Evolutionary conservation across 2,797 vertebrate genomes (phyloP).

Genomic region (Bufotes viridis): DNA sequence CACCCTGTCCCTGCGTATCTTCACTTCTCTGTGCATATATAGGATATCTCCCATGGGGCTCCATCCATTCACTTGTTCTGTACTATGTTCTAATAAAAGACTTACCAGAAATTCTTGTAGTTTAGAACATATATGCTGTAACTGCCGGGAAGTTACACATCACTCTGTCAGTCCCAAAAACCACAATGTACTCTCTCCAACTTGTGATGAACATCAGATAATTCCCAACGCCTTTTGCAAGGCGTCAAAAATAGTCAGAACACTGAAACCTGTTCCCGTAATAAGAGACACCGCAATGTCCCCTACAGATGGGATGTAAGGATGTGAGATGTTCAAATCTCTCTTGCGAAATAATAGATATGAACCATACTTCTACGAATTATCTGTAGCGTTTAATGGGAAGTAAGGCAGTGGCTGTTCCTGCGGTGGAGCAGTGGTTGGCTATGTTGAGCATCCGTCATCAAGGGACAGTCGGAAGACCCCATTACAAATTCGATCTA

Average conservation of each 20-base stretch:
- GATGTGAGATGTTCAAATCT: not conserved
- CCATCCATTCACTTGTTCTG: constrained; percentile 24
- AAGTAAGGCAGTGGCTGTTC: not conserved
- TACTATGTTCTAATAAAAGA: constrained; percentile 40
- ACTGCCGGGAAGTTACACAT: constrained; percentile 52
- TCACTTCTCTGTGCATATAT: too few relatives aligned
- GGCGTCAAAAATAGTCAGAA: constrained; percentile 41
- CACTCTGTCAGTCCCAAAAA: constrained; percentile 28
- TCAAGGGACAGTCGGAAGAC: not conserved
- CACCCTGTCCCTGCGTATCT: not conserved
- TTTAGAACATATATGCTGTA: constrained; percentile 17
- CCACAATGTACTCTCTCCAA: constrained; percentile 50
- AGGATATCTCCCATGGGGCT: not conserved
- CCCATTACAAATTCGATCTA: not conserved
- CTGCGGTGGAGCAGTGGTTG: not conserved
- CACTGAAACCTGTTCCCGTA: constrained; percentile 22
- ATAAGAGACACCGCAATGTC: not conserved
- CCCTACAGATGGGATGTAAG: not conserved
- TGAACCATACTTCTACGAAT: not conserved
- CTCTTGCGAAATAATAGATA: constrained; percentile 22
- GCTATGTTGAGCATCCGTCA: not conserved
- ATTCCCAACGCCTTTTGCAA: constrained; percentile 41
- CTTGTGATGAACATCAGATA: constrained; percentile 46
- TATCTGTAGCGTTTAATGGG: not conserved
- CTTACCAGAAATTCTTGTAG: constrained; percentile 51